A percentile compares a stretch with the other conserved stretches of the same genome.
These are phyloP conservation scores for Temnopleurus reevesii DNA, from an alignment of 53 echinoderm and acorn worm species.

Conservation along the genomic window DNA sequence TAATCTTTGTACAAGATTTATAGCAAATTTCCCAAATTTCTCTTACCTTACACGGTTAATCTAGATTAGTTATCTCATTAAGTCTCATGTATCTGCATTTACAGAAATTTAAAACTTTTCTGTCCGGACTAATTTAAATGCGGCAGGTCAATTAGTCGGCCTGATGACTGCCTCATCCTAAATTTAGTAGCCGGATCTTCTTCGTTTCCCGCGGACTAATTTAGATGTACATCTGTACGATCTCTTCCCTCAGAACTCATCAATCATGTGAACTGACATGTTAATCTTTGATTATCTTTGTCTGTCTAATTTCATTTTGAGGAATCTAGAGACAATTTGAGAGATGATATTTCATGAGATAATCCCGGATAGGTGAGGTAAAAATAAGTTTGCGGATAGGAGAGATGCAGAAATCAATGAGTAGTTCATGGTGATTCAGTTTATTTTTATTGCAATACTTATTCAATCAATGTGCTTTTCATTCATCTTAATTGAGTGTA, in stretches of 20 bases:
- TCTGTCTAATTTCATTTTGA: neutral
- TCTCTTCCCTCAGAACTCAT: neutral
- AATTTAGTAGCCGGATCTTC: constrained; percentile 31
- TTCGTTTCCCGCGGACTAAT: constrained; percentile 12
- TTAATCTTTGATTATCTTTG: neutral
- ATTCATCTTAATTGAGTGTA: too few species aligned
- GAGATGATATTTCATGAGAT: neutral
- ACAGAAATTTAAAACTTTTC: neutral
- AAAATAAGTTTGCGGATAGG: too few species aligned
- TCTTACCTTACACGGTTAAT: too few species aligned
- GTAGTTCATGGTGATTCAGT: too few species aligned
- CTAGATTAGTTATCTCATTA: too few species aligned
- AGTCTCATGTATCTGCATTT: neutral
- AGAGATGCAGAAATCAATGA: too few species aligned
- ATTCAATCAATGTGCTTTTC: too few species aligned
- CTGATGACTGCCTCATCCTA: constrained; percentile 15
- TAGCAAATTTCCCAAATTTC: too few species aligned
- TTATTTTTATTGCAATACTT: too few species aligned
- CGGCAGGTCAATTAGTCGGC: neutral
- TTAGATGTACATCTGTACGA: constrained; percentile 10
- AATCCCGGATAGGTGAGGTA: neutral
- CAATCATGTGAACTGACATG: neutral
- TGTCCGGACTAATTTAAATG: neutral
- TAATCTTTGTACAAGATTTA: too few species aligned
- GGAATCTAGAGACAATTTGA: neutral